phyloP scores from a whole-genome alignment of 2,113 vertebrate genomes.

The Trinectes maculatus region DNA sequence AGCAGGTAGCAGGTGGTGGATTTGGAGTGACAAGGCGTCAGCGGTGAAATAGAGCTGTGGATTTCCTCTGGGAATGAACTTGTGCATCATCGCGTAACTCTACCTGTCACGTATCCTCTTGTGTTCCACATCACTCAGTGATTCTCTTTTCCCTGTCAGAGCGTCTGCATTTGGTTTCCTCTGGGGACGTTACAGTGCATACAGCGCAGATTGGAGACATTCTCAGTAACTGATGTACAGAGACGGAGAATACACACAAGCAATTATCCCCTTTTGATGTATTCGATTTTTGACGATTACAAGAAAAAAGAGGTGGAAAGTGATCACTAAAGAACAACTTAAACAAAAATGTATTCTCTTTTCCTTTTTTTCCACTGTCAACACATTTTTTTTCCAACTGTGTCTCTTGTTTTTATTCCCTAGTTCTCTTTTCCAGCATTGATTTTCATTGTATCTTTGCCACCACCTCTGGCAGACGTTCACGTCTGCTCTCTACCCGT shows the following conservation, averaged over 20 bases:
- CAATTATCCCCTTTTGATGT: not conserved
- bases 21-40: conserved; percentile 51
- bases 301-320: not conserved
- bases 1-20: conserved; percentile 26
- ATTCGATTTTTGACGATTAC: not conserved
- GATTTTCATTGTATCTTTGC: not conserved
- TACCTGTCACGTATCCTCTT: conserved; percentile 40
- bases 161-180: conserved; percentile 25
- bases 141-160: conserved; percentile 11
- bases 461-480: conserved; percentile 13
- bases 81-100: conserved; percentile 10
- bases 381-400: not conserved
- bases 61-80: conserved; percentile 42
- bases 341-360: not conserved
- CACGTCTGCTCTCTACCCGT: conserved; percentile 1
- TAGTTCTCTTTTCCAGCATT: not conserved
- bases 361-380: not conserved
- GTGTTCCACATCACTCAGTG: conserved; percentile 12
- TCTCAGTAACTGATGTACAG: conserved; percentile 1
- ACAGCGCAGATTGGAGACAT: conserved; percentile 6
- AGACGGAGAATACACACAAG: conserved; percentile 17
- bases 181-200: not conserved
- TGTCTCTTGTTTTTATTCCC: not conserved
- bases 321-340: not conserved
- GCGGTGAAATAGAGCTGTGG: conserved; percentile 29